Evolutionary conservation across 2,113 vertebrate genomes (phyloP), one percentile per base, ranked within the genome.

Genomic region (Equus przewalskii): DNA sequence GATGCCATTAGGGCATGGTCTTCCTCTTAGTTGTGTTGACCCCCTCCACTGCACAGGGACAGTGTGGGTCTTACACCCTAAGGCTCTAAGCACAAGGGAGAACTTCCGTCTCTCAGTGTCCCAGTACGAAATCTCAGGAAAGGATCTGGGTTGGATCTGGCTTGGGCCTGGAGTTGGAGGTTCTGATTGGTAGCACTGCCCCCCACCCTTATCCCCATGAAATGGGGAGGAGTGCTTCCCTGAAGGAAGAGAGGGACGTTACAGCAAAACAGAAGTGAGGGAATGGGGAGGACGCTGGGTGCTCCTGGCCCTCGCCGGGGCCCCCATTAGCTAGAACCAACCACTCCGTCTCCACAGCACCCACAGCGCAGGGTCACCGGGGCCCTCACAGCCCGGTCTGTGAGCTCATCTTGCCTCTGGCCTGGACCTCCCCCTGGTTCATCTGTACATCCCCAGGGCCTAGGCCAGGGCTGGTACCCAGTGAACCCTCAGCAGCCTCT

Each of bases 381-480:
- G 24, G 24, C 8, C 70, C 80, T 24, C 5, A 6, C 0, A 0
- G 33, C 18, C 7, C 0, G 1, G 22, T 30, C 89, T 26, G 15
- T 5, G 69, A 44, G 78, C n/a, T 21, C 7, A 6, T 33, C 21
- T 69, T 6, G 19, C 19, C 13, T 26, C 7, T 21, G 2, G 3
- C 1, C 7, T 6, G 22, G 21, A 70, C 72, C 26, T 54, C 51
- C 51, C 51, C 51, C 51, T 54, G 51, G 12, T 44, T 30, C 41
- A 7, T 13, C 5, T 13, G 22, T 6, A 5, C 3, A 1, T 13
- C 33, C 22, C 62, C 15, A 3, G 72, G 28, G 21, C 58, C 36
- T 2, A 3, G 69, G 67, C 33, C 13, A 8, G 41, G 36, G 56
- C 60, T 58, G 62, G 16, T 3, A 6, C 12, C 0, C 0, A 28